A percentile compares a stretch with the other conserved stretches of the same genome.
phyloP scores from a whole-genome alignment of 2,888 invertebrate genomes.

The Drosophila pseudotakahashii region DNA sequence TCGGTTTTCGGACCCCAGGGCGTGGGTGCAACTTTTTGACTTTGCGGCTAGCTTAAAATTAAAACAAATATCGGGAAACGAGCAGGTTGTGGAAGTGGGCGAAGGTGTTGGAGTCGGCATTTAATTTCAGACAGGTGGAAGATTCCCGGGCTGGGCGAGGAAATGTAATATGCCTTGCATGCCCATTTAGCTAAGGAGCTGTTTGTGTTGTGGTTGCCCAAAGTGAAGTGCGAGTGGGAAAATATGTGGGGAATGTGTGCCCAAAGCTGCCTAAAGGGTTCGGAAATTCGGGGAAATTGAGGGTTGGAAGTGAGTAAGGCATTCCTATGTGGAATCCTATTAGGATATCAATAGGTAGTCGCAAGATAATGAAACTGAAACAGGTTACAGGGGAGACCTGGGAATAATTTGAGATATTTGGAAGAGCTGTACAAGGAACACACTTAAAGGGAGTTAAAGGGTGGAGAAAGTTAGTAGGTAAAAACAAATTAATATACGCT shows the following conservation, averaged over 20 bases:
- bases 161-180: conserved; percentile 55
- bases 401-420: conserved; percentile 7
- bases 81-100: not conserved
- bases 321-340: conserved; percentile 27
- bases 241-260: conserved; percentile 24
- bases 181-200: conserved; percentile 47
- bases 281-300: conserved; percentile 28
- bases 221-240: conserved; percentile 32
- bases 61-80: conserved; percentile 62
- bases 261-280: conserved; percentile 7
- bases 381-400: conserved; percentile 4
- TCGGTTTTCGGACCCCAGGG: conserved; percentile 10
- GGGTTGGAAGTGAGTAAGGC: conserved; percentile 27
- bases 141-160: not conserved
- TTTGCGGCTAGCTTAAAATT: conserved; percentile 70
- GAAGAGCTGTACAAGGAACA: not conserved
- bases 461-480: not conserved
- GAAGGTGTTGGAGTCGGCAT: conserved; percentile 46
- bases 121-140: conserved; percentile 52
- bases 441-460: conserved; percentile 4
- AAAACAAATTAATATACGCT: not conserved
- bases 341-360: conserved; percentile 13
- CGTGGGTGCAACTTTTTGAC: conserved; percentile 52
- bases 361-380: conserved; percentile 14
- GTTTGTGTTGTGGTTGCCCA: conserved; percentile 54